Evolutionary conservation across 2,113 vertebrate species (phyloP), one percentile per base, ranked within the genome.

Genomic region (Ptyas mucosa): DNA sequence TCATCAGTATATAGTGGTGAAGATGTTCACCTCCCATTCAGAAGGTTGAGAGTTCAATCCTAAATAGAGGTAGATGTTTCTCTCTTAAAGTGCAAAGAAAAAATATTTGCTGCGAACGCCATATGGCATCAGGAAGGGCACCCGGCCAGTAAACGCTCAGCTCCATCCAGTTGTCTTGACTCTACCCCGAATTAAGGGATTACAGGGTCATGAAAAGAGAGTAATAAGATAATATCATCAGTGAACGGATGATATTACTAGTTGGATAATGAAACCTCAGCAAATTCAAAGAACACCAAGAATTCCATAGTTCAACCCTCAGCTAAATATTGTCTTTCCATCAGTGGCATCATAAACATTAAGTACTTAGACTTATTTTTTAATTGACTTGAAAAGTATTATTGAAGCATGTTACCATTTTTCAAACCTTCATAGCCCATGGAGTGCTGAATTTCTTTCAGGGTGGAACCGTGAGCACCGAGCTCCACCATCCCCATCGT

Each of bases 401-500:
- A 81, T 43, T 43, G 90, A 64, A 26, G 53, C 49, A 43, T 3
- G 43, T 96, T 96, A 99, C 99, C 99, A 87, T 97, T 98, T 97
- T 98, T 98, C 89, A 99, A 97, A 95, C 96, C 95, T 93, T 98
- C 98, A 95, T 99, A 99, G 9, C 99, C 99, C 95, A 99, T 95
- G 12, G 98, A 97, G 94, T 98, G 99, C 58, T 98, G 97, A 89
- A 99, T 99, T 97, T 99, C 98, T 92, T 98, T 98, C 95, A 99
- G 95, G 15, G 99, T 99, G 49, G 98, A 97, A 3, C 99, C 99
- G 11, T 98, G 97, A 92, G 99, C 98, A 69, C 99, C 99, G 58
- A 99, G 98, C 96, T 99, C 98, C 97, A 99, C 98, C 98, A 99
- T 99, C 75, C 99, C 99, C 96, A 99, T 97, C 12, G 98, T 98